Conservation (phyloP, 2,888 invertebrate species). For the Synergus japonicus region DNA sequence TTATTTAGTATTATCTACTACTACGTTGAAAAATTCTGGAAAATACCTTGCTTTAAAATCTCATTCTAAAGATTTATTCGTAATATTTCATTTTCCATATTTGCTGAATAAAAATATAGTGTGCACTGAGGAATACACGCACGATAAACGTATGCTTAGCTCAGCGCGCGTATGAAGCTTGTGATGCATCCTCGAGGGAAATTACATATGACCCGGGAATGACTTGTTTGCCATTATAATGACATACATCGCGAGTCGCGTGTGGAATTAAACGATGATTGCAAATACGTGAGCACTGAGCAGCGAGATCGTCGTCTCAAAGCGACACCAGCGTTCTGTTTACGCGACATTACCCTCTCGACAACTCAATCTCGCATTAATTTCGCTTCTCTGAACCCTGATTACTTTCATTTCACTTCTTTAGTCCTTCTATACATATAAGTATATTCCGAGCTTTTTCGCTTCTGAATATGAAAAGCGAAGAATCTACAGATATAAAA, state of each 20-base stretch:
- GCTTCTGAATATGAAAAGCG: neutral
- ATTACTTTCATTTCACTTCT: neutral
- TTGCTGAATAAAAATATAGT: neutral
- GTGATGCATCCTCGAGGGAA: constrained; percentile 46
- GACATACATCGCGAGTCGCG: constrained; percentile 29
- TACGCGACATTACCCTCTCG: neutral
- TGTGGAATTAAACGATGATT: constrained; percentile 37
- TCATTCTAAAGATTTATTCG: too few species aligned
- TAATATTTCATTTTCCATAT: neutral
- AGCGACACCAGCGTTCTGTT: neutral
- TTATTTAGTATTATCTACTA: constrained; percentile 11
- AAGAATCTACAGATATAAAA: neutral
- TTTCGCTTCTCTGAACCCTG: neutral
- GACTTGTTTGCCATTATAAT: constrained; percentile 38
- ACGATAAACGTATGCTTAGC: neutral
- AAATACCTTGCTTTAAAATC: neutral
- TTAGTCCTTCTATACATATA: neutral
- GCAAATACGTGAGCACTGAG: constrained; percentile 8
- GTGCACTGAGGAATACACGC: neutral
- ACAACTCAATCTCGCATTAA: neutral
- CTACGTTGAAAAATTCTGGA: too few species aligned
- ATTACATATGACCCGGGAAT: constrained; percentile 48
- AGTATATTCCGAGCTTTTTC: neutral
- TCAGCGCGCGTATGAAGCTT: constrained; percentile 28
- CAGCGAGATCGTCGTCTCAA: neutral